Evolutionary conservation across 2,888 invertebrate genomes (phyloP).

Genomic region (Andrena marginata): DNA sequence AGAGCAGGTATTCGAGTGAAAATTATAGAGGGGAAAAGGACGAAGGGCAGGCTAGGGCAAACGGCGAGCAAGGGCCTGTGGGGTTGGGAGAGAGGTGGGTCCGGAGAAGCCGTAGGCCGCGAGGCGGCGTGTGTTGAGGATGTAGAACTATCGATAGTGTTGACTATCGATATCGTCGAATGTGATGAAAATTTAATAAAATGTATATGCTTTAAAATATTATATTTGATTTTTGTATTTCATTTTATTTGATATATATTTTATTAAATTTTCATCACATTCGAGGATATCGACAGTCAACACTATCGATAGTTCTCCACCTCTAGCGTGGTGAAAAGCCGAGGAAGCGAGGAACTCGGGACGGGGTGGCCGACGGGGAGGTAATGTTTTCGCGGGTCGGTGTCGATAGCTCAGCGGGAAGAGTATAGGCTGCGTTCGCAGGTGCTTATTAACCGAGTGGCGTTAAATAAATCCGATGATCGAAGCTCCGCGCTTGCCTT

Average conservation of each 20-base stretch:
- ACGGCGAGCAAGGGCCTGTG: conserved; percentile 24
- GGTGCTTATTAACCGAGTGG: conserved; percentile 37
- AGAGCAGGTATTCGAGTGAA: conserved; percentile 81
- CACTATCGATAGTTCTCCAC: too few relatives aligned
- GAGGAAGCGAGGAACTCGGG: not conserved
- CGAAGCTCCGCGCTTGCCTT: conserved; percentile 21
- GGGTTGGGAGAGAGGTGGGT: not conserved
- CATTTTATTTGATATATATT: too few relatives aligned
- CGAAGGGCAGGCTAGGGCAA: conserved; percentile 57
- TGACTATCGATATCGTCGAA: too few relatives aligned
- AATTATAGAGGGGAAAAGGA: conserved; percentile 75
- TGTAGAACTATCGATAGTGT: too few relatives aligned
- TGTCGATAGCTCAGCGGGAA: not conserved
- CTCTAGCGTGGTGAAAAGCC: too few relatives aligned
- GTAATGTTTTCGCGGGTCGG: conserved; percentile 29
- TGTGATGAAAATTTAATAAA: too few relatives aligned
- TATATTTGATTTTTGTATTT: too few relatives aligned
- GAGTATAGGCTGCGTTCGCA: conserved; percentile 24
- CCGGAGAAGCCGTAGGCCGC: conserved; percentile 26
- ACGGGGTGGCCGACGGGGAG: not conserved
- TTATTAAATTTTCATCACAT: too few relatives aligned
- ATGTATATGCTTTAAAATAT: too few relatives aligned
- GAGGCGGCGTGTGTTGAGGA: conserved; percentile 6
- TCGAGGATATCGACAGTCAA: too few relatives aligned
- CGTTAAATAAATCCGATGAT: conserved; percentile 59